phyloP scores from a whole-genome alignment of 2,888 invertebrate species.

The Stenodema calcarata region DNA sequence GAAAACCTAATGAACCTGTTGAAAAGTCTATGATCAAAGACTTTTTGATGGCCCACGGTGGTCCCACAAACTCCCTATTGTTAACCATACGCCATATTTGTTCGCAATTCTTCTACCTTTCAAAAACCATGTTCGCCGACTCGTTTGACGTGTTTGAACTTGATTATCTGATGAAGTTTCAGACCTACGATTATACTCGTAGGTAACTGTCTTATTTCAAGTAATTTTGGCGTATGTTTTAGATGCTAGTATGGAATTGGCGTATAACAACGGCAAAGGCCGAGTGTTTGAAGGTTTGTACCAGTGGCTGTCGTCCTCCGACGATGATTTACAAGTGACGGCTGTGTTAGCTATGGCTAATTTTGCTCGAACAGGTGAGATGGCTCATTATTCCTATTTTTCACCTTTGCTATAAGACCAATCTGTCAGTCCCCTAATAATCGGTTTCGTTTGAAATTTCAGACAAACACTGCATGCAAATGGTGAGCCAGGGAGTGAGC shows the following conservation, averaged over 20 bases:
- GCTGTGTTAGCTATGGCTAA: conserved; percentile 87
- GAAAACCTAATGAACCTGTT: too few species aligned
- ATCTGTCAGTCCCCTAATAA: neutral
- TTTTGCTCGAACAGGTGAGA: conserved; percentile 78
- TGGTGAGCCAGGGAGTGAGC: conserved; percentile 80
- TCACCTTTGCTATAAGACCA: too few species aligned
- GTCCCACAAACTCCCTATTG: too few species aligned
- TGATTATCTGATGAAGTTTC: too few species aligned
- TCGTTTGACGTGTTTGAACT: too few species aligned
- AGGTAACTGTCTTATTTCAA: too few species aligned
- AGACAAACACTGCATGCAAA: conserved; percentile 82
- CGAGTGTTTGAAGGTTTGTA: conserved; percentile 75
- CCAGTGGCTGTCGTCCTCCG: conserved; percentile 76
- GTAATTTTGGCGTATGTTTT: conserved; percentile 56
- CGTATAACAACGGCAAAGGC: conserved; percentile 80
- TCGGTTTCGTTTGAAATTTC: conserved; percentile 32
- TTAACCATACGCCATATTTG: too few species aligned
- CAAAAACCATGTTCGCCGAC: too few species aligned
- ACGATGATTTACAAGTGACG: conserved; percentile 79
- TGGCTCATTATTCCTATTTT: neutral
- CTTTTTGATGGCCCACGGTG: too few species aligned
- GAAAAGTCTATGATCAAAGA: too few species aligned
- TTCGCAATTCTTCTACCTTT: too few species aligned
- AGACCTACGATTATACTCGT: too few species aligned
- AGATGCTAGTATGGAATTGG: conserved; percentile 86